phyloP scores from a whole-genome alignment of 2,113 vertebrate genomes.

The Sinocyclocheilus anophthalmus region DNA sequence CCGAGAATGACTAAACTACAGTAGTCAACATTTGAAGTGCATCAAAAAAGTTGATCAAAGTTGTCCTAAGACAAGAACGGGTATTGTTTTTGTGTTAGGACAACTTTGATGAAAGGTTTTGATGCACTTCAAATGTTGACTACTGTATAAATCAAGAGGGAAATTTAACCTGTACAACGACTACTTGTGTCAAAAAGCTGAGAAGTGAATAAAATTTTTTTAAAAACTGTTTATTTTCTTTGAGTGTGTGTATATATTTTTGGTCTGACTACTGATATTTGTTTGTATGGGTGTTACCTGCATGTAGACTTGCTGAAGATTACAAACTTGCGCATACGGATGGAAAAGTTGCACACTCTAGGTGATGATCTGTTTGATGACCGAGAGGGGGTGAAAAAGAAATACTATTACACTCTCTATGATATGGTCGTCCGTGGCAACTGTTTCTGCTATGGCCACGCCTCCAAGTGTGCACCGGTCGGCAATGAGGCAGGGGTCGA shows the following conservation, averaged over 20 bases:
- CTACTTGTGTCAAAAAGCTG: not conserved
- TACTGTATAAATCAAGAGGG: too few species aligned
- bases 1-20: too few species aligned
- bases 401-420: constrained; percentile 94
- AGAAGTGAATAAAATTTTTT: not conserved
- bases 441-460: constrained; percentile 98
- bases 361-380: constrained; percentile 92
- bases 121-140: too few species aligned
- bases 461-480: constrained; percentile 88
- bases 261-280: not conserved
- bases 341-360: constrained; percentile 88
- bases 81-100: too few species aligned
- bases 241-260: not conserved
- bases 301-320: constrained; percentile 90
- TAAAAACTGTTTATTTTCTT: too few species aligned
- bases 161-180: too few species aligned
- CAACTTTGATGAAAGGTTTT: too few species aligned
- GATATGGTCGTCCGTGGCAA: constrained; percentile 97
- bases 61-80: too few species aligned
- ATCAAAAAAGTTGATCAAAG: too few species aligned
- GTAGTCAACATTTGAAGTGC: too few species aligned
- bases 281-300: constrained; percentile 6
- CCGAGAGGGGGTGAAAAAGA: constrained; percentile 89
- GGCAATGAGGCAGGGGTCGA: constrained; percentile 74
- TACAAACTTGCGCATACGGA: constrained; percentile 91